Evolutionary conservation across 2,113 vertebrate species (phyloP), one percentile per base, ranked within the genome.

Genomic region (Microtus oregoni): DNA sequence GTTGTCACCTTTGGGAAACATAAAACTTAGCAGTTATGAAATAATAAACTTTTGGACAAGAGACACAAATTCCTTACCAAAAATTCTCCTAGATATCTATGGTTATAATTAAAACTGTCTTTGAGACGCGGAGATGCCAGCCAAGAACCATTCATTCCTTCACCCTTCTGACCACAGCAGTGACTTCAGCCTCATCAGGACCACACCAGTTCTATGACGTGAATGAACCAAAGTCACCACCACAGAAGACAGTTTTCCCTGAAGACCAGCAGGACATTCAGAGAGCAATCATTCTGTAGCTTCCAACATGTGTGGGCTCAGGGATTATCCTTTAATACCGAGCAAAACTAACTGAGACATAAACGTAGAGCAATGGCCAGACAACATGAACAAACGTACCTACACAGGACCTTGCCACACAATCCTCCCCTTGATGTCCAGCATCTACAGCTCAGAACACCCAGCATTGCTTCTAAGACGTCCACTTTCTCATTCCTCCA

Each of bases 11-110:
- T 22, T n/a, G 55, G n/a, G 70, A 94, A 19, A 90, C 52, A 81
- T 61, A 91, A 94, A 90, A 47, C 92, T 77, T 82, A 82, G 63
- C 81, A 83, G 44, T 28, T 86, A 35, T 58, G 88, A 76, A 91
- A 30, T 44, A 44, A 72, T 86, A 44, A 95, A 85, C 2, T 81
- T 22, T 81, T 86, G n/a, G 81, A 32, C 30, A 72, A 55, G 55
- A 96, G 86, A 86, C 61, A 86, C 15, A 47, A 41, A 32, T 47
- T 50, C 32, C 88, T 93, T 55, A 91, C 52, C 32, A 38, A 93
- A 94, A 82, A 47, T 30, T 41, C 38, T 32, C 79, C 72, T 9
- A 22, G 3, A 89, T 9, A 86, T 24, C n/a, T 76, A 89, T 26
- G 24, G 17, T 72, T 89, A 72, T 55, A 65, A 91, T 9, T 68